These are phyloP conservation scores for Alligator sinensis DNA, from an alignment of 2,113 vertebrate species.

Conservation along the genomic window DNA sequence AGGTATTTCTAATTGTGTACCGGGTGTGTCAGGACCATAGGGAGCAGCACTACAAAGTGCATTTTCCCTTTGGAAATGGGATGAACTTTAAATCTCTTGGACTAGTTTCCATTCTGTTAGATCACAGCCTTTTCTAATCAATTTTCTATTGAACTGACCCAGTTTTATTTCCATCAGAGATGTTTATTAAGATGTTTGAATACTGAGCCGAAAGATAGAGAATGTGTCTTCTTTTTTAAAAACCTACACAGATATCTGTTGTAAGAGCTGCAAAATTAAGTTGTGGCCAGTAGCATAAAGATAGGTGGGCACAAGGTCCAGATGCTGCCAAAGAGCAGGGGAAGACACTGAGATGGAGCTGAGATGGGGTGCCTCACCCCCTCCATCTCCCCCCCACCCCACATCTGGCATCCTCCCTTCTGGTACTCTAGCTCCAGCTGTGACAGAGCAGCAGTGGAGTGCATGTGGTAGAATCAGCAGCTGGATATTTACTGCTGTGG, in stretches of 20 bases:
- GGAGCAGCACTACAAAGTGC: conserved; percentile 27
- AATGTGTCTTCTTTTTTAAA: conserved; percentile 25
- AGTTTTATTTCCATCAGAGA: conserved; percentile 44
- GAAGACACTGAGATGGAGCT: too few relatives aligned
- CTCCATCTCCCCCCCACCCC: too few relatives aligned
- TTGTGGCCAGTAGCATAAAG: too few relatives aligned
- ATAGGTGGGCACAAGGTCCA: too few relatives aligned
- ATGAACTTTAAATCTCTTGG: conserved; percentile 15
- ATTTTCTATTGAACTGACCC: background rate
- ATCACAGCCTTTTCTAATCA: conserved; percentile 8
- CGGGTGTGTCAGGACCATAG: background rate
- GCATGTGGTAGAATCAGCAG: too few relatives aligned
- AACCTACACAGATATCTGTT: background rate
- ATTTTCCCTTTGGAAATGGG: background rate
- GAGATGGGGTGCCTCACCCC: too few relatives aligned
- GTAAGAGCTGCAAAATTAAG: background rate
- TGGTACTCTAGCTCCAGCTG: too few relatives aligned
- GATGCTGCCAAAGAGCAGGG: too few relatives aligned
- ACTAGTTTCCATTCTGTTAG: background rate
- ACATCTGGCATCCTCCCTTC: too few relatives aligned
- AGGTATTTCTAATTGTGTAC: conserved; percentile 28
- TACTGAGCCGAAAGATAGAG: conserved; percentile 36
- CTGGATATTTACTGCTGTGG: too few relatives aligned
- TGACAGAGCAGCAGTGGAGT: too few relatives aligned
- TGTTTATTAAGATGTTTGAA: conserved; percentile 32